These are phyloP conservation scores for Suricata suricatta DNA, from an alignment of 2,113 vertebrate genomes.

Conservation along the genomic window DNA sequence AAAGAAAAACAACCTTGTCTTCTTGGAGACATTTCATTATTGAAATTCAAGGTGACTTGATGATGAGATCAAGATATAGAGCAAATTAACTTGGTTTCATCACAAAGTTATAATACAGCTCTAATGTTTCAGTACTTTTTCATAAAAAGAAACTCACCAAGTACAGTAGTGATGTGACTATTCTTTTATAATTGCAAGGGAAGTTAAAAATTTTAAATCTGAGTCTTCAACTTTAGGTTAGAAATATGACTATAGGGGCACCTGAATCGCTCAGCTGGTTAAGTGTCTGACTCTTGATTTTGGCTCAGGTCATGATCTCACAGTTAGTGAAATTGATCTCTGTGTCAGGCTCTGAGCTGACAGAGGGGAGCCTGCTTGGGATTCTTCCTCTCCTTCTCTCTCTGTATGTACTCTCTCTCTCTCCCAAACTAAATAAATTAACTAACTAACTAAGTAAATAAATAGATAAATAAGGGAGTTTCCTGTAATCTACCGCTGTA, in stretches of 20 bases:
- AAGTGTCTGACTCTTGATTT: too few species aligned
- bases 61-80: conserved; percentile 51
- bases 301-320: too few species aligned
- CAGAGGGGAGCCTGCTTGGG: too few species aligned
- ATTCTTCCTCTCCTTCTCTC: too few species aligned
- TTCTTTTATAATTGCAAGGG: neutral
- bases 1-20: neutral
- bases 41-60: conserved; percentile 55
- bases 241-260: neutral
- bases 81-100: conserved; percentile 52
- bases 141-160: conserved; percentile 2
- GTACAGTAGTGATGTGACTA: neutral
- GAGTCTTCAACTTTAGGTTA: neutral
- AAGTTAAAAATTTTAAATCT: conserved; percentile 25
- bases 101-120: neutral
- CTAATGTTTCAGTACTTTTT: conserved; percentile 30
- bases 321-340: too few species aligned
- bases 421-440: too few species aligned
- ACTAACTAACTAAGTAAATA: too few species aligned
- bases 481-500: neutral
- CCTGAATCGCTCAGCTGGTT: too few species aligned
- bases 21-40: conserved; percentile 31
- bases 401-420: too few species aligned
- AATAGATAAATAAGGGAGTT: neutral
- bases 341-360: too few species aligned